Evolutionary conservation across 1,140 invertebrate species (phyloP).

Genomic region (Leptinotarsa lineolata): DNA sequence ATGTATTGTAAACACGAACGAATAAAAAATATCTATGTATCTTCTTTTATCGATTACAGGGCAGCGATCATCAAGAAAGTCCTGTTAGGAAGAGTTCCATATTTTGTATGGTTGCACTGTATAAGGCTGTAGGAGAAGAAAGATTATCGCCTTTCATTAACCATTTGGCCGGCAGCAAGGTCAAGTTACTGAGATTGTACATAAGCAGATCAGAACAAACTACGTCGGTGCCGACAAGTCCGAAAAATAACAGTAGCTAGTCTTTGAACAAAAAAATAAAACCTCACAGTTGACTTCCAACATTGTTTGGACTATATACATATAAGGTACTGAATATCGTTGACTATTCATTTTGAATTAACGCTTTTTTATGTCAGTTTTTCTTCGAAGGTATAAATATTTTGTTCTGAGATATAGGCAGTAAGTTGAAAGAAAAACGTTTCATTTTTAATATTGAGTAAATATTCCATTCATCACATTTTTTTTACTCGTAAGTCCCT

Average conservation of each 20-base stretch:
- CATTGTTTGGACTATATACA: background rate
- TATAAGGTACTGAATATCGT: conserved; percentile 4
- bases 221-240: conserved; percentile 41
- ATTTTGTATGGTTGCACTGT: conserved; percentile 93
- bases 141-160: conserved; percentile 77
- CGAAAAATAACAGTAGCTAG: conserved; percentile 42
- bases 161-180: conserved; percentile 81
- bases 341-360: background rate
- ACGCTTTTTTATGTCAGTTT: background rate
- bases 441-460: background rate
- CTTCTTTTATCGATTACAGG: conserved; percentile 58
- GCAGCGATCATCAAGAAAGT: conserved; percentile 86
- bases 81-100: conserved; percentile 91
- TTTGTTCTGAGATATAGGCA: background rate
- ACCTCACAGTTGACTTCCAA: background rate
- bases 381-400: background rate
- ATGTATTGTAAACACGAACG: too few relatives aligned
- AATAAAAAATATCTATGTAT: too few relatives aligned
- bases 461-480: conserved; percentile 13
- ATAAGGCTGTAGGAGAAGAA: conserved; percentile 83
- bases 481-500: background rate
- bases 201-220: conserved; percentile 46
- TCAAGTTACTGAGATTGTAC: conserved; percentile 53
- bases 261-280: conserved; percentile 14
- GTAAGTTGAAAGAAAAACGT: background rate